Evolutionary conservation across 1,140 invertebrate species (phyloP), one percentile per base, ranked within the genome.

Genomic region (Leptoteleia sp.): DNA sequence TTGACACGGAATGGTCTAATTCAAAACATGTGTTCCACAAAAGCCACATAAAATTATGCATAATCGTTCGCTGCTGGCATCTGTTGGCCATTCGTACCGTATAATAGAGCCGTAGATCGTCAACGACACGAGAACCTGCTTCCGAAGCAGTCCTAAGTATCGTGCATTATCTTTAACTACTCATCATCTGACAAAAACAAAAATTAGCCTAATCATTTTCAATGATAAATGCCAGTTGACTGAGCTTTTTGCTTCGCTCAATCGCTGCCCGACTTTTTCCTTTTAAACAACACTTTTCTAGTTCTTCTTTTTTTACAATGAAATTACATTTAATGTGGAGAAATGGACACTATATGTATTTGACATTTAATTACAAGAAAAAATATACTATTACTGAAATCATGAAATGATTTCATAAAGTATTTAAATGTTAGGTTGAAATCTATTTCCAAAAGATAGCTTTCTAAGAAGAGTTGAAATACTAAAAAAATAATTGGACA

Each of bases 11-110:
- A 84, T 79, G 76, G 79, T 70, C 81, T 68, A 83, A 86, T 85
- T 83, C 43, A 54, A 50, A 80, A 76, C 85, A 86, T 75, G 79
- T 85, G 85, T 68, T 80, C 16, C 42, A 54, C 45, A 83, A 81
- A 78, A 76, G 73, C 50, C 52, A 64, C 76, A 70, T 85, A 81
- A 85, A 82, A 85, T 87, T 87, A 87, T 85, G 85, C 85, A 79
- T 84, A 87, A 87, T 86, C 50, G 83, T 76, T 77, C 52, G 62
- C 27, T 40, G 65, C 27, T 75, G 65, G 61, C 85, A 84, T 81
- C 83, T 81, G 85, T 55, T 62, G 55, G 80, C 64, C 71, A 50
- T 82, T 83, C 70, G 76, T 76, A 77, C 16, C 33, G 48, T 50
- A 72, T 76, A 75, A 82, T 80, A 76, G 57, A 73, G 68, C 59